Conservation (phyloP, 2,888 invertebrate species). For the Lithosia quadra region DNA sequence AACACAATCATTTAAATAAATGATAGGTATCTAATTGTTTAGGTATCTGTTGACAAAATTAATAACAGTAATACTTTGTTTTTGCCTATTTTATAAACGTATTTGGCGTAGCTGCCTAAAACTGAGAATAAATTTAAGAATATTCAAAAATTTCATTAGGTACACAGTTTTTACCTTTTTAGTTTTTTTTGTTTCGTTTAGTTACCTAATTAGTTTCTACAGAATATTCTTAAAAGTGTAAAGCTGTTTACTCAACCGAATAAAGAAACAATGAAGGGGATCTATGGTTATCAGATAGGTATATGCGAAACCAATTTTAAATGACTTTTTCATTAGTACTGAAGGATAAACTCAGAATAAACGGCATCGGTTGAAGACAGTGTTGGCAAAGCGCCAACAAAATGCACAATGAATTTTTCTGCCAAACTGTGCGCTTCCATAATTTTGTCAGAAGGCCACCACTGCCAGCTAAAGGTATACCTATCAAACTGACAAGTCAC, state of each 20-base stretch:
- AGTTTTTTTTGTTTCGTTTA: no score
- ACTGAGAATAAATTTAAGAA: no score
- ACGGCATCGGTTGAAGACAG: conserved; percentile 25
- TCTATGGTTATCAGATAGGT: not conserved
- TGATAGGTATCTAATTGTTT: conserved; percentile 1
- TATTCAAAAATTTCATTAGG: no score
- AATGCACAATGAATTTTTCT: conserved; percentile 50
- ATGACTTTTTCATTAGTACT: conserved; percentile 29
- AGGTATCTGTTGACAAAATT: not conserved
- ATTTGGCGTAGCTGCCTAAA: no score
- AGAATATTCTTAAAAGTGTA: not conserved
- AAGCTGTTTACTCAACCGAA: not conserved
- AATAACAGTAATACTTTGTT: not conserved
- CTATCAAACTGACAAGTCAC: not conserved
- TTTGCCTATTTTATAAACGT: not conserved
- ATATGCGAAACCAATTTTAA: not conserved
- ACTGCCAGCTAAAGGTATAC: not conserved
- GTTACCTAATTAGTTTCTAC: not conserved
- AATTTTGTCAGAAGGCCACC: not conserved
- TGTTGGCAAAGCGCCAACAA: conserved; percentile 50
- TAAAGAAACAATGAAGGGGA: conserved; percentile 8
- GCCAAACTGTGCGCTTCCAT: conserved; percentile 49
- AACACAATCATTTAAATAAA: not conserved
- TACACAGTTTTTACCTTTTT: no score
- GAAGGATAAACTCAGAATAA: conserved; percentile 15